Conservation (phyloP, 2,888 invertebrate genomes). For the Gastrophysa polygoni region DNA sequence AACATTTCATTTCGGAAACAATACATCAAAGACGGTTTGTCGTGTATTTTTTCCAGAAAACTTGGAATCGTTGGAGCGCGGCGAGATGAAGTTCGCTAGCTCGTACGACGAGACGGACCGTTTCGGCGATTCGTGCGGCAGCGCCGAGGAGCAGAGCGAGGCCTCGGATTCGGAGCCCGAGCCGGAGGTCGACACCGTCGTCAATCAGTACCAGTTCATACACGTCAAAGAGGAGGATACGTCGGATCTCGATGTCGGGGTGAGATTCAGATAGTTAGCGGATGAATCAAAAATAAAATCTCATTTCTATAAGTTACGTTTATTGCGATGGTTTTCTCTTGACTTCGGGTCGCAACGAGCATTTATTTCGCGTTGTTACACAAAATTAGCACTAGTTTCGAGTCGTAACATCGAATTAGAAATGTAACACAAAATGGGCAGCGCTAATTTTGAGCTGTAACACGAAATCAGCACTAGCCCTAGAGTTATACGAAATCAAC, state of each 20-base stretch:
- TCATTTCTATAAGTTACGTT: no score
- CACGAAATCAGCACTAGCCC: no score
- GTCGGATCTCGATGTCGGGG: conserved; percentile 65
- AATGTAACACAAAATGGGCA: no score
- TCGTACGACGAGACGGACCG: conserved; percentile 57
- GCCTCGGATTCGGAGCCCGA: conserved; percentile 65
- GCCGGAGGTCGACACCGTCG: conserved; percentile 51
- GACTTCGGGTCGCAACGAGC: no score
- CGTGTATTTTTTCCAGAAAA: conserved; percentile 73
- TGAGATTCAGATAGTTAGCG: conserved; percentile 32
- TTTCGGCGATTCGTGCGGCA: conserved; percentile 64
- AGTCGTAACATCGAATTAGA: no score
- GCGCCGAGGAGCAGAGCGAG: conserved; percentile 74
- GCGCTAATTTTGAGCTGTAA: no score
- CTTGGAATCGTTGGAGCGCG: conserved; percentile 81
- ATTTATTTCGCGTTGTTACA: no score
- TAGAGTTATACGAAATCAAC: no score
- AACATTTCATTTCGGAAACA: background rate
- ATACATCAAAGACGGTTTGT: no score
- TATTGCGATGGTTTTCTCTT: no score
- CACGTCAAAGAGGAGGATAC: conserved; percentile 55
- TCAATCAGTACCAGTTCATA: conserved; percentile 58
- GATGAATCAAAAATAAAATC: no score
- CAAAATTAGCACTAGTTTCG: no score
- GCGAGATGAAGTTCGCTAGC: conserved; percentile 83